Evolutionary conservation across 2,797 vertebrate species (phyloP).

Genomic region (Notoglanidium macrostoma): DNA sequence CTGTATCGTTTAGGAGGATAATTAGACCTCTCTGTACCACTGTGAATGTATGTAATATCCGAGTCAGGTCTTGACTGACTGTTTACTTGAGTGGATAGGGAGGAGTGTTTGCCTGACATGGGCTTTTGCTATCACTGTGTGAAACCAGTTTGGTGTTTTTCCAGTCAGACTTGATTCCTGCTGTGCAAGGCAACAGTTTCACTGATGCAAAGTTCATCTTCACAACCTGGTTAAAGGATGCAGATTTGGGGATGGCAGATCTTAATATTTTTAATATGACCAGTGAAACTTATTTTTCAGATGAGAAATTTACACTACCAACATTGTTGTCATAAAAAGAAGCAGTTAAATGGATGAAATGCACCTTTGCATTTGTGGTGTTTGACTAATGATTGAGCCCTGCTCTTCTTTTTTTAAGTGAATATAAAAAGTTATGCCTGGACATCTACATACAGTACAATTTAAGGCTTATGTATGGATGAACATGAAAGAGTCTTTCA

Average conservation of each 20-base stretch:
- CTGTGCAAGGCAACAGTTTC: not conserved
- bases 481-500: not conserved
- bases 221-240: not conserved
- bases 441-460: not conserved
- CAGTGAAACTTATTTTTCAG: not conserved
- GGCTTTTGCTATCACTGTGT: not conserved
- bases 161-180: slow-evolving; percentile 44
- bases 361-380: too few relatives aligned
- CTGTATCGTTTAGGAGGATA: not conserved
- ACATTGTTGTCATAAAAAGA: not conserved
- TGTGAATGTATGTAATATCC: not conserved
- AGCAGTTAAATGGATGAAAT: not conserved
- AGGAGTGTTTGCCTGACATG: slow-evolving; percentile 24
- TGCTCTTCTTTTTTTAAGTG: not conserved
- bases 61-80: not conserved
- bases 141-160: slow-evolving; percentile 36
- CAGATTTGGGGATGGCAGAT: not conserved
- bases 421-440: not conserved
- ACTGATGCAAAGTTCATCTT: not conserved
- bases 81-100: slow-evolving; percentile 27
- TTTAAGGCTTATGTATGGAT: not conserved
- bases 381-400: not conserved
- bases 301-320: not conserved
- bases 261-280: too few relatives aligned
- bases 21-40: not conserved